Evolutionary conservation across 2,888 invertebrate genomes (phyloP).

Genomic region (Coenonympha arcania): DNA sequence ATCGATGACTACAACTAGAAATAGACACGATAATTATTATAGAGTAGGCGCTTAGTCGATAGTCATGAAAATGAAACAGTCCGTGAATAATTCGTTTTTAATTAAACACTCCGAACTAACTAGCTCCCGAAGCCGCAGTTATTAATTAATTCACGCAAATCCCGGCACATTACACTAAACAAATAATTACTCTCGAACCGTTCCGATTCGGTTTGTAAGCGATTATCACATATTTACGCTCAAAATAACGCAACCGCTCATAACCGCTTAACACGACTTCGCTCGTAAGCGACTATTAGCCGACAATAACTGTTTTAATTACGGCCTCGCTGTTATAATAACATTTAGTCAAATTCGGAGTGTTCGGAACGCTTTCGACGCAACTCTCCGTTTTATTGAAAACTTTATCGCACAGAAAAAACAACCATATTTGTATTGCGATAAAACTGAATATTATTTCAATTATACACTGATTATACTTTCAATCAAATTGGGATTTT

Average conservation of each 20-base stretch:
- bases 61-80: background rate
- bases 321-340: slow-evolving; percentile 18
- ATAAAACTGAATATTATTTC: background rate
- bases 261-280: slow-evolving; percentile 12
- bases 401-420: background rate
- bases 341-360: slow-evolving; percentile 19
- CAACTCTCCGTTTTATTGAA: slow-evolving; percentile 7
- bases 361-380: slow-evolving; percentile 14
- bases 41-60: no score
- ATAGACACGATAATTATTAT: no score
- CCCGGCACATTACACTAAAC: slow-evolving; percentile 6
- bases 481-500: background rate
- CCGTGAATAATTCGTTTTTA: slow-evolving; percentile 1
- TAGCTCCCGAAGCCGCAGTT: background rate
- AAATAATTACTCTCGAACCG: slow-evolving; percentile 9
- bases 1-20: no score
- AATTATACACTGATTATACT: background rate
- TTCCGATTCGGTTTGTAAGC: slow-evolving; percentile 12
- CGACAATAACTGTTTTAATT: slow-evolving; percentile 22
- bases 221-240: slow-evolving; percentile 19
- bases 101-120: background rate
- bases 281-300: slow-evolving; percentile 13
- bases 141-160: slow-evolving; percentile 8
- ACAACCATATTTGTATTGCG: background rate
- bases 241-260: slow-evolving; percentile 5